Evolutionary conservation across 2,888 invertebrate genomes (phyloP).

Genomic region (Apamea crenata): DNA sequence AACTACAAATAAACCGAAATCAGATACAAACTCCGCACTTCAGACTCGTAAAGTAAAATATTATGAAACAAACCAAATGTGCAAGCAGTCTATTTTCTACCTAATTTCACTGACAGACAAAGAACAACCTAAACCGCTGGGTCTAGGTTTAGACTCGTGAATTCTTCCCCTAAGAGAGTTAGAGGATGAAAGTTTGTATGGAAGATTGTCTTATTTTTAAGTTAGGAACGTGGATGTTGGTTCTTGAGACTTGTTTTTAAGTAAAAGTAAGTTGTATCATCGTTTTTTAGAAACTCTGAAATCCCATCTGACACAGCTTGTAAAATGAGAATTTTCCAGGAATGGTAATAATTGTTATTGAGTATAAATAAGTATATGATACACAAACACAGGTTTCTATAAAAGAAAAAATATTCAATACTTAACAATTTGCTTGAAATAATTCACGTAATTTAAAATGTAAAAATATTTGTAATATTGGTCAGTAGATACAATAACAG

Average conservation of each 20-base stretch:
- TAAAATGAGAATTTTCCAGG: slow-evolving; percentile 13
- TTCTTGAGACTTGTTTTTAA: not conserved
- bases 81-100: not conserved
- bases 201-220: not conserved
- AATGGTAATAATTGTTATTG: not conserved
- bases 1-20: not conserved
- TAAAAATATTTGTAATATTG: slow-evolving; percentile 38
- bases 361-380: slow-evolving; percentile 11
- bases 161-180: not conserved
- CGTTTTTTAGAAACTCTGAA: not conserved
- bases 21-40: not conserved
- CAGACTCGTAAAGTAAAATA: not conserved
- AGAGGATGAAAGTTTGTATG: not conserved
- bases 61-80: not conserved
- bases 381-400: not conserved
- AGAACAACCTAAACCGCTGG: not conserved
- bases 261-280: not conserved
- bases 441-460: no score
- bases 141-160: no score
- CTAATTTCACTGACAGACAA: not conserved
- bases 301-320: not conserved
- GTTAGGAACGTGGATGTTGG: no score
- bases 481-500: slow-evolving; percentile 31
- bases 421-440: slow-evolving; percentile 29
- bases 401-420: not conserved